These are phyloP conservation scores for Psilopsiagon aymara DNA, from an alignment of 2,113 vertebrate genomes.

Conservation along the genomic window DNA sequence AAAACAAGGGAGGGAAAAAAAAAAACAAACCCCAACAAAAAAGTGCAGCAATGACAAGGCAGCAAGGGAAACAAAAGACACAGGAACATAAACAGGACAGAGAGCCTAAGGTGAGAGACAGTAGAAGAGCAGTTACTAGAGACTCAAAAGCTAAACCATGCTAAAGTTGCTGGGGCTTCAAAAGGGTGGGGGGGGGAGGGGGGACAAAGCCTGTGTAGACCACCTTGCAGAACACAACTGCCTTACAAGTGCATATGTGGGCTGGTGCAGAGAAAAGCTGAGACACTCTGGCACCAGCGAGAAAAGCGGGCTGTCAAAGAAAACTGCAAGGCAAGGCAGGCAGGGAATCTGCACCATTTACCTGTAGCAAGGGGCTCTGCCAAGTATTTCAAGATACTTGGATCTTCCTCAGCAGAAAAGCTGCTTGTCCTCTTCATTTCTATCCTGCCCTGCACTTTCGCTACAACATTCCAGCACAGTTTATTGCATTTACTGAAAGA, in stretches of 20 bases:
- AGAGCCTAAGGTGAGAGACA: not conserved
- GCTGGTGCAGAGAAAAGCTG: not conserved
- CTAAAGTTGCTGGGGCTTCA: not conserved
- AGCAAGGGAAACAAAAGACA: conserved; percentile 35
- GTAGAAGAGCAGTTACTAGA: not conserved
- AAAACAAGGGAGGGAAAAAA: too few species aligned
- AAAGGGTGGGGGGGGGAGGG: fast-evolving
- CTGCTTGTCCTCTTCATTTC: not conserved
- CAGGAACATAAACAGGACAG: conserved; percentile 51
- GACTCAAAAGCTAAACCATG: not conserved
- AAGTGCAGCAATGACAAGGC: not conserved
- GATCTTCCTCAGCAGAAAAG: not conserved
- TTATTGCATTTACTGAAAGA: not conserved
- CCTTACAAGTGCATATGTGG: not conserved
- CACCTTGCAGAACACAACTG: not conserved
- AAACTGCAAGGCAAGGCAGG: not conserved
- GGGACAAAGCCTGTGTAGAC: not conserved
- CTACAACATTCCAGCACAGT: not conserved
- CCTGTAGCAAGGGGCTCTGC: not conserved
- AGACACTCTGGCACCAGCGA: conserved; percentile 5
- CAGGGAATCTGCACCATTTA: not conserved
- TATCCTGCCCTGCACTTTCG: not conserved
- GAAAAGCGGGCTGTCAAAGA: conserved; percentile 1
- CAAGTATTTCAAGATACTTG: not conserved
- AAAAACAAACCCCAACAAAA: not conserved